These are phyloP conservation scores for Conchocele bisecta DNA, from an alignment of 2,888 invertebrate genomes.

Conservation along the genomic window DNA sequence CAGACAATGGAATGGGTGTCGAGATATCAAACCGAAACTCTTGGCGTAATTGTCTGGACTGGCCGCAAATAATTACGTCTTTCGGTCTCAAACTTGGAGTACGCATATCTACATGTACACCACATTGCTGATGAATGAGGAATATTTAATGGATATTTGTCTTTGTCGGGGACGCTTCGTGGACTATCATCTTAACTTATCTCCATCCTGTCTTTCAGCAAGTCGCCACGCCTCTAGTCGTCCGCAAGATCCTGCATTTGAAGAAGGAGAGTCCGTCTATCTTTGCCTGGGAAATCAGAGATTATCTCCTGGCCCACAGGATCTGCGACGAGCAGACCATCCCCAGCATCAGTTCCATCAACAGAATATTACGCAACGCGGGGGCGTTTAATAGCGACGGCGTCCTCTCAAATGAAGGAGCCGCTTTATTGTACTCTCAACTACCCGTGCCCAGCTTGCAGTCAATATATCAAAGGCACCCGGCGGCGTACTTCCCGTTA, in stretches of 20 bases:
- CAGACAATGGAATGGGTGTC: no score
- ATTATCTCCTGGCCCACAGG: conserved; percentile 93
- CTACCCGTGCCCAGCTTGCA: conserved; percentile 50
- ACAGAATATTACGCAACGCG: conserved; percentile 90
- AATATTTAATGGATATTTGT: neutral
- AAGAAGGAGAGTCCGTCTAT: conserved; percentile 98
- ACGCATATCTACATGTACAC: neutral
- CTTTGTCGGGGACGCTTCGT: neutral
- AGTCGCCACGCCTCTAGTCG: conserved; percentile 98
- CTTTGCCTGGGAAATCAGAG: conserved; percentile 98
- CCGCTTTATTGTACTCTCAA: conserved; percentile 50
- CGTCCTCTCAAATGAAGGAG: conserved; percentile 44
- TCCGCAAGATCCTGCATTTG: conserved; percentile 95
- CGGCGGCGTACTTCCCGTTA: conserved; percentile 59
- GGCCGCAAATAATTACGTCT: no score
- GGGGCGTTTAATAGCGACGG: conserved; percentile 60
- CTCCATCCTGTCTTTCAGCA: conserved; percentile 81
- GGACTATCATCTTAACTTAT: no score
- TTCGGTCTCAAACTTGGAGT: no score
- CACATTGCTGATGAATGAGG: neutral
- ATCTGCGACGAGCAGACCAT: conserved; percentile 90
- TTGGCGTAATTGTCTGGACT: no score
- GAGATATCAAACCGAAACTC: no score
- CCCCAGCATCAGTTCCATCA: conserved; percentile 97
- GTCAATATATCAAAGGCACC: conserved; percentile 50